These are phyloP conservation scores for Clamator glandarius DNA, from an alignment of 2,797 vertebrate genomes.

Conservation along the genomic window DNA sequence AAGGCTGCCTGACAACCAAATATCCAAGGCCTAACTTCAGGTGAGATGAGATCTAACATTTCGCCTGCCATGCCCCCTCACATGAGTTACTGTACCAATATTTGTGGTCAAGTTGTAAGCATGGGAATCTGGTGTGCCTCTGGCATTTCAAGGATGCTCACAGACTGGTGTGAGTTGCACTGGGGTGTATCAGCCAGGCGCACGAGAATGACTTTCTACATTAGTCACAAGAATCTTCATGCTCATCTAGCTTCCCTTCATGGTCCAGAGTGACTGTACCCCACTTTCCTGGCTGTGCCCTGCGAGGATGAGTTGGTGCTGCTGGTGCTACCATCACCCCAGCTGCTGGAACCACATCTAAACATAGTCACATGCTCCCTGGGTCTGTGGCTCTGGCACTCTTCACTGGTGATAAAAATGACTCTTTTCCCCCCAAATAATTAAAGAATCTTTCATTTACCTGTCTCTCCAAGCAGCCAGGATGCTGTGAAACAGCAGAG, in stretches of 20 bases:
- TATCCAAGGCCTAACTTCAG: neutral
- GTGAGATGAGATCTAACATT: neutral
- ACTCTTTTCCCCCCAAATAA: neutral
- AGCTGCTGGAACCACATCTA: fast-evolving
- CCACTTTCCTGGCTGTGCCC: neutral
- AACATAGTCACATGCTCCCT: neutral
- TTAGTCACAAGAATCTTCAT: neutral
- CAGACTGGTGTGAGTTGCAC: fast-evolving
- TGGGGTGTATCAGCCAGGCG: fast-evolving
- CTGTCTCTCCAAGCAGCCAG: neutral
- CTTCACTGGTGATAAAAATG: neutral
- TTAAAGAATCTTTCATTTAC: neutral
- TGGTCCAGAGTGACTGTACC: fast-evolving
- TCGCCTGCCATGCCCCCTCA: neutral
- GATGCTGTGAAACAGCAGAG: constrained; percentile 9
- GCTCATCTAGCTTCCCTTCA: neutral
- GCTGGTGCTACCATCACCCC: fast-evolving
- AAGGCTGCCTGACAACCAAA: neutral
- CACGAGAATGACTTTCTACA: neutral
- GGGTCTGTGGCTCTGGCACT: neutral
- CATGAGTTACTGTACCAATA: neutral
- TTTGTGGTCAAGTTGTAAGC: fast-evolving
- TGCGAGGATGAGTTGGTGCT: fast-evolving
- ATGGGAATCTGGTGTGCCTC: neutral
- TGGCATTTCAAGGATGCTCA: neutral